Evolutionary conservation across 2,797 vertebrate species (phyloP), one percentile per base, ranked within the genome.

Genomic region (Rhinichthys osculus): DNA sequence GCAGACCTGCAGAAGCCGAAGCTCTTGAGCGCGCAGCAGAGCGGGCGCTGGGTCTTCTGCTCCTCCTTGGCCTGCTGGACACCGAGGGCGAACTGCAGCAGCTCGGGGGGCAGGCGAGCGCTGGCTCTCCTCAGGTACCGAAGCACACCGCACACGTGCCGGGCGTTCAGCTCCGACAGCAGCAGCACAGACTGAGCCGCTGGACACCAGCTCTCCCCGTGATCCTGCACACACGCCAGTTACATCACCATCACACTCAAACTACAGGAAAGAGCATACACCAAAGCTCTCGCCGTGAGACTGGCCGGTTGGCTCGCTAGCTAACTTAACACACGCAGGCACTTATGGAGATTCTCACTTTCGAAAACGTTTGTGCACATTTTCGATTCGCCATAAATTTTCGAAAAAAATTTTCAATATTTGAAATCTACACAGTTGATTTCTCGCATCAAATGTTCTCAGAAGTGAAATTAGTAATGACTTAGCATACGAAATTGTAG

Each of bases 1-100:
- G 78, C 23, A 52, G 30, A 95, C 96, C 94, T 94, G 94, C 96
- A 96, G 71, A 93, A 91, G 72, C 96, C 96, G 30, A 94, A 91
- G 84, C 92, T 94, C 90, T 96, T 96, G 50, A 96, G 85, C 86
- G 92, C 89, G 87, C 82, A 86, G 88, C 96, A 96, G 7, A 96
- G 90, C 8, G 92, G 91, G 11, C 83, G 77, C 71, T 77, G 16
- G 0, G 70, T 89, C 90, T 94, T 96, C 71, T 90, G 90, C 66
- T 90, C 87, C 82, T 96, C 95, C 3, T 90, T 91, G 84, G 91
- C 92, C 23, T 40, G 80, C 0, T 88, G 87, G 7, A 96, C 73
- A 0, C 92, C 92, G 81, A 89, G 82, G 1, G 93, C 89, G 7
- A 96, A 95, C 44, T 90, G 84, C 66, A 93, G 90, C 47, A 96